Percentiles rank a stretch among this genome's conserved stretches.
Conservation (phyloP, 2,113 vertebrate genomes). For the Phyllostomus discolor region DNA sequence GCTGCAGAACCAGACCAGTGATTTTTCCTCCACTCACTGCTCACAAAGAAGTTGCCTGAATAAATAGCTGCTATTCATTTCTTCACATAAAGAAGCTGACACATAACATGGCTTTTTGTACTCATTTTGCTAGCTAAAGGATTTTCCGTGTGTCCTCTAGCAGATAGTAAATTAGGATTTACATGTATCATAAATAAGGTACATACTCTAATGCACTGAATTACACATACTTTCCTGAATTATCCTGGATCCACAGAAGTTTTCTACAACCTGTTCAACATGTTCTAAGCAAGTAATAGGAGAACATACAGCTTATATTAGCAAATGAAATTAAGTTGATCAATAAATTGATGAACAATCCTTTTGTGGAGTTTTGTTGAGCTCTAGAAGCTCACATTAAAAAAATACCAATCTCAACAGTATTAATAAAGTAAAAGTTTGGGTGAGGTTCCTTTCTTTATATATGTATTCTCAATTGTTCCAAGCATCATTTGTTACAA, state of each 20-base stretch:
- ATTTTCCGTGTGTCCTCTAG: background rate
- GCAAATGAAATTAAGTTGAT: background rate
- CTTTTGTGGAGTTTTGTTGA: background rate
- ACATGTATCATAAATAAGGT: background rate
- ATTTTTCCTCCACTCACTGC: background rate
- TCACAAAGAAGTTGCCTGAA: background rate
- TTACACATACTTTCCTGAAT: background rate
- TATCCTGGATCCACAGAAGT: background rate
- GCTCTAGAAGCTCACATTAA: background rate
- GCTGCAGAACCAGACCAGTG: background rate
- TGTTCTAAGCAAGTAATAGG: background rate
- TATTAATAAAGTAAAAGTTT: background rate
- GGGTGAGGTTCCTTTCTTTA: background rate
- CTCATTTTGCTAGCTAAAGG: background rate
- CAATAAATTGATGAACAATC: background rate
- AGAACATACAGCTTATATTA: background rate
- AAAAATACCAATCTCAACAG: background rate
- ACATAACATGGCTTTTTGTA: background rate
- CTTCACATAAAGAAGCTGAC: background rate
- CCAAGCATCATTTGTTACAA: background rate
- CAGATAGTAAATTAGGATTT: background rate
- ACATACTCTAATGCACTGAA: background rate
- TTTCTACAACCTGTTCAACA: background rate
- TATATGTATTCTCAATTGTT: background rate
- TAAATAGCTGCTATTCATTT: background rate